Percentiles rank a stretch among this genome's conserved stretches.
Evolutionary conservation across 2,888 invertebrate species (phyloP).

Genomic region (Rhaphigaster nebulosa): DNA sequence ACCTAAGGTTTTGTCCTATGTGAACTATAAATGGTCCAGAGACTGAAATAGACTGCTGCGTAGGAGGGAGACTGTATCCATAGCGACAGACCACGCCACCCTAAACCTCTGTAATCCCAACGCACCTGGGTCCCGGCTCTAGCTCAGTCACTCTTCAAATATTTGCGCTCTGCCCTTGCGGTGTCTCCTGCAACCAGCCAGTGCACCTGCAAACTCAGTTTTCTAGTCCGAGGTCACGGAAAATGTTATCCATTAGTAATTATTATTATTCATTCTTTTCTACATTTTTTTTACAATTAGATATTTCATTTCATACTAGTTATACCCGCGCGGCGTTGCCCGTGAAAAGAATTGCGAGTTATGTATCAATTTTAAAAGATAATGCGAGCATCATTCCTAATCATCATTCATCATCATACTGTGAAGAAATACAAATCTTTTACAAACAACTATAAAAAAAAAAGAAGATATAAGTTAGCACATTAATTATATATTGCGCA

Average conservation of each 20-base stretch:
- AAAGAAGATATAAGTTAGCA: too few relatives aligned
- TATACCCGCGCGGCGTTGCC: too few relatives aligned
- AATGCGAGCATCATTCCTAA: too few relatives aligned
- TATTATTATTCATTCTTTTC: neutral
- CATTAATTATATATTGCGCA: too few relatives aligned
- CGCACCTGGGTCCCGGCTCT: slow-evolving; percentile 13
- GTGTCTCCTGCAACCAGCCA: neutral
- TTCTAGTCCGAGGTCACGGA: neutral
- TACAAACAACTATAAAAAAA: too few relatives aligned
- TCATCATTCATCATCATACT: too few relatives aligned
- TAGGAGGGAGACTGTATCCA: slow-evolving; percentile 1
- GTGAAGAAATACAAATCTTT: too few relatives aligned
- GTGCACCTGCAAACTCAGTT: neutral
- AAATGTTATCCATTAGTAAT: neutral
- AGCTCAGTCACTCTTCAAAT: neutral
- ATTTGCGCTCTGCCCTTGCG: neutral
- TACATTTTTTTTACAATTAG: too few relatives aligned
- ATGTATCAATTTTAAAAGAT: too few relatives aligned
- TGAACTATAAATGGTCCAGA: neutral
- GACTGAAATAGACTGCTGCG: neutral
- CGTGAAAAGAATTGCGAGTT: too few relatives aligned
- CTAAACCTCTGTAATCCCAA: slow-evolving; percentile 16
- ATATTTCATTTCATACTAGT: too few relatives aligned
- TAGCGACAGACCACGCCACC: slow-evolving; percentile 23
- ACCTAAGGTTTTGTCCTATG: neutral